These are phyloP conservation scores for Taxidea taxus DNA, from an alignment of 2,113 vertebrate species.

Conservation along the genomic window DNA sequence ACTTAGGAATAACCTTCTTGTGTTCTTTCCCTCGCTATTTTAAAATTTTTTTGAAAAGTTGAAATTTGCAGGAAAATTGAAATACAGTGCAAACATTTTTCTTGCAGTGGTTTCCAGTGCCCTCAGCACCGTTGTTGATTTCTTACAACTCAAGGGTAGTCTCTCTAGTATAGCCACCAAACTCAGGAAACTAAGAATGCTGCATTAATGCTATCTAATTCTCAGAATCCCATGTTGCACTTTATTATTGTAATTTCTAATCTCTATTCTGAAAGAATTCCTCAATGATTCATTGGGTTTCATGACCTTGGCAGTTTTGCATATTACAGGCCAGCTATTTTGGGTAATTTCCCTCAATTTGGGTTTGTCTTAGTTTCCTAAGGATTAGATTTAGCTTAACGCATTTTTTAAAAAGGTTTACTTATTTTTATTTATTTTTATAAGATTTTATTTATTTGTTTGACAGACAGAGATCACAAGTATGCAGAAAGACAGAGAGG, in stretches of 20 bases:
- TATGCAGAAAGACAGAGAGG: no score
- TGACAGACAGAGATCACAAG: no score
- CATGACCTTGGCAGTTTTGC: neutral
- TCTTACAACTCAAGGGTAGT: neutral
- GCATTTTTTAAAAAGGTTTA: neutral
- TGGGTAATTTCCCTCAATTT: neutral
- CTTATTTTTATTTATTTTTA: neutral
- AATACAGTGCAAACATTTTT: neutral
- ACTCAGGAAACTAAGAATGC: neutral
- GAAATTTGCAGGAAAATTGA: neutral
- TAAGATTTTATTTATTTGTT: no score
- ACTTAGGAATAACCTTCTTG: neutral
- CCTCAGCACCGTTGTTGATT: neutral
- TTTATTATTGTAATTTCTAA: neutral
- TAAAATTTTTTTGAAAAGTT: neutral
- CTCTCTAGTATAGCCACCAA: neutral
- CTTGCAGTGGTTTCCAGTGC: neutral
- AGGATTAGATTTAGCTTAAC: neutral
- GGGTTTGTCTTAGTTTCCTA: constrained; percentile 20
- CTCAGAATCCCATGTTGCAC: neutral
- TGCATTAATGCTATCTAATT: neutral
- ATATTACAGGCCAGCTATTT: neutral
- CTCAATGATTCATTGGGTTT: neutral
- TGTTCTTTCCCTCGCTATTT: neutral
- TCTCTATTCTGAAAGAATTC: neutral